phyloP scores from a whole-genome alignment of 2,113 vertebrate species.

The Apus apus region DNA sequence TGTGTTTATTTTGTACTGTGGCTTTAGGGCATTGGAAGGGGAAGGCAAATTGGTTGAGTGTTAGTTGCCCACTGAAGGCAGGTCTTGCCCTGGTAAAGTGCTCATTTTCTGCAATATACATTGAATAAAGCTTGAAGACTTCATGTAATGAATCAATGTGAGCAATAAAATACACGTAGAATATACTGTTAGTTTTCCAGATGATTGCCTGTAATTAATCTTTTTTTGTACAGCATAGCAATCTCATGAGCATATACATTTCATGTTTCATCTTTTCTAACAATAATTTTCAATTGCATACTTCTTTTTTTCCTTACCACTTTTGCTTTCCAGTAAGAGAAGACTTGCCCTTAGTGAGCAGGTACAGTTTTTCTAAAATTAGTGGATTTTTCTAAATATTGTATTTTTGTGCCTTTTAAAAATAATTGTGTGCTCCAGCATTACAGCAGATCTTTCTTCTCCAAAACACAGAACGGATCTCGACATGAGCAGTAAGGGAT shows the following conservation, averaged over 20 bases:
- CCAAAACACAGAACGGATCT: background rate
- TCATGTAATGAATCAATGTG: background rate
- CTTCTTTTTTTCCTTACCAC: rapidly evolving
- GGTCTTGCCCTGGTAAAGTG: background rate
- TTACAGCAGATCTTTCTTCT: background rate
- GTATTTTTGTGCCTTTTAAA: background rate
- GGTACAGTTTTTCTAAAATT: background rate
- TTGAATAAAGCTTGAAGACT: background rate
- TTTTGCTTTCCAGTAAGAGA: background rate
- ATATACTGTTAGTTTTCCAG: background rate
- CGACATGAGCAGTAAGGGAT: background rate
- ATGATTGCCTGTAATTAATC: background rate
- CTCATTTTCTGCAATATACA: background rate
- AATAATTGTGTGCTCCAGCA: background rate
- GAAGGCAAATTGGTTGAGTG: background rate
- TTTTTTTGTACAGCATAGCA: background rate
- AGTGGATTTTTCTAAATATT: background rate
- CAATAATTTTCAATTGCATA: background rate
- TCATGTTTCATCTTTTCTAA: background rate
- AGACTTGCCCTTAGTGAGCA: background rate
- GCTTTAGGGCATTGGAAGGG: background rate
- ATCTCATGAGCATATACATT: background rate
- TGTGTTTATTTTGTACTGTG: background rate
- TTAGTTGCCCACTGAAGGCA: background rate
- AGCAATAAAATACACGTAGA: background rate